Conservation (phyloP, 35 echinoderm and acorn worm species). For the Holothuria glaberrima region DNA sequence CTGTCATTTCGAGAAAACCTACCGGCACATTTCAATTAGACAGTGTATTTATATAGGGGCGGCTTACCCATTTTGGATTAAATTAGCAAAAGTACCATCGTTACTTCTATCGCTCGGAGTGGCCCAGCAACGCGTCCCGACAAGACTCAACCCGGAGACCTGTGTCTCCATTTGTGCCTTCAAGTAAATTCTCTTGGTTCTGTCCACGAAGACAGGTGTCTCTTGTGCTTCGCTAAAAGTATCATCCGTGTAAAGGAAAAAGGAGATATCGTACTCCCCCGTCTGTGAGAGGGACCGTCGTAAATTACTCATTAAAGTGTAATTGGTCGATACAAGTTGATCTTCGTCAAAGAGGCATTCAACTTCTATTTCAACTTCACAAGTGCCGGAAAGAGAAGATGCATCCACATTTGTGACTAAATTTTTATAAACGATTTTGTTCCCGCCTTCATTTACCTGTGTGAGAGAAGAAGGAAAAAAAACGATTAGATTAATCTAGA, state of each 20-base stretch:
- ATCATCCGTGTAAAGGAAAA: slow-evolving; percentile 9
- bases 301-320: not conserved
- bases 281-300: not conserved
- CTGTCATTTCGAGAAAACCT: too few species aligned
- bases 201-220: not conserved
- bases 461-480: not conserved
- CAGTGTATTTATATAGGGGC: not conserved
- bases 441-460: not conserved
- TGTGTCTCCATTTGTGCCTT: slow-evolving; percentile 11
- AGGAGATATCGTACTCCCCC: not conserved
- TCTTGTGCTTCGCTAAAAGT: not conserved
- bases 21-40: too few species aligned
- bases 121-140: slow-evolving; percentile 8
- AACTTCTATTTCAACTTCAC: not conserved
- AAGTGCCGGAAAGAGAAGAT: not conserved
- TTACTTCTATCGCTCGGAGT: not conserved
- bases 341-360: not conserved
- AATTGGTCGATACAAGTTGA: not conserved
- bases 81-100: not conserved
- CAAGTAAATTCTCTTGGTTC: not conserved
- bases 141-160: not conserved
- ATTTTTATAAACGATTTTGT: slow-evolving; percentile 8
- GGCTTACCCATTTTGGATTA: not conserved
- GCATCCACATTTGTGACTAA: not conserved
- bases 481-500: too few species aligned